These are phyloP conservation scores for Apodemus agrarius DNA, from an alignment of 2,797 vertebrate genomes.

Conservation along the genomic window DNA sequence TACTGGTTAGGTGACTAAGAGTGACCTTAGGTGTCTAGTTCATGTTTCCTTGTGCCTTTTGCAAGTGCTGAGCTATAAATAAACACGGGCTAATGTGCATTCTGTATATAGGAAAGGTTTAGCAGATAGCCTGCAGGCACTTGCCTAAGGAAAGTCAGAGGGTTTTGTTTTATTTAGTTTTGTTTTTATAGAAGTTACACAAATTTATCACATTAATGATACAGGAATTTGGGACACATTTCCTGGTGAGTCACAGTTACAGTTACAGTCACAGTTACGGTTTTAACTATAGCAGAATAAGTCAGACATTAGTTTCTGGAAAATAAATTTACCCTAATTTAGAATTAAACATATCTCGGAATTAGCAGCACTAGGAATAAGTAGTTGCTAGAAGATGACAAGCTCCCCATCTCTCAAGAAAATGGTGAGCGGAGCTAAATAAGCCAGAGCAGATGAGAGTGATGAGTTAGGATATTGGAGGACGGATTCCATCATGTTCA, in stretches of 20 bases:
- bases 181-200: conserved; percentile 14
- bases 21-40: background rate
- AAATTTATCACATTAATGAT: background rate
- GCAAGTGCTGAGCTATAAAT: conserved; percentile 25
- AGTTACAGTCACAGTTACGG: background rate
- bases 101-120: background rate
- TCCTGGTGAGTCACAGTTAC: background rate
- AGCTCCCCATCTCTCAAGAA: background rate
- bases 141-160: background rate
- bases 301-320: background rate
- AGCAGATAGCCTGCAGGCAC: conserved; percentile 36
- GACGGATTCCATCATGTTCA: background rate
- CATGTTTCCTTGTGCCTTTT: background rate
- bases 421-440: background rate
- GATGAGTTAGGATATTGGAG: background rate
- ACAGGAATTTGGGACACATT: background rate
- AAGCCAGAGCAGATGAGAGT: background rate
- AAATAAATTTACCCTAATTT: background rate
- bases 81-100: background rate
- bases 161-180: background rate
- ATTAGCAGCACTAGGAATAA: background rate
- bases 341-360: background rate
- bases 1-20: background rate
- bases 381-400: background rate
- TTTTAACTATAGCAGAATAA: background rate